A percentile compares a stretch with the other conserved stretches of the same genome.
Evolutionary conservation across 2,113 vertebrate genomes (phyloP).

Genomic region (Fukomys damarensis): DNA sequence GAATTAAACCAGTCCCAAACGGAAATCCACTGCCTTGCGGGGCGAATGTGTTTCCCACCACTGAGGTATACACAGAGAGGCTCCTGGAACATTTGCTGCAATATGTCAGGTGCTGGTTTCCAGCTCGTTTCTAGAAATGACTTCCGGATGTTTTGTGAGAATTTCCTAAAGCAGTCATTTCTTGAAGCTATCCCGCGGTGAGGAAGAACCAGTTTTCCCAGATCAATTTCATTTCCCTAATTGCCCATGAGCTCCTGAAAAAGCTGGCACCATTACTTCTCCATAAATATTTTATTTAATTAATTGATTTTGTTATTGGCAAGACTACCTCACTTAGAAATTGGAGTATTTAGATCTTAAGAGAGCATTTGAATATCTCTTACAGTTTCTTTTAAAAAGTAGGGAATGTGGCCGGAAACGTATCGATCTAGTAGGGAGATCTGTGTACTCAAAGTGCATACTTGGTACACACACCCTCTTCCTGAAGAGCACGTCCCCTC

Average conservation of each 20-base stretch:
- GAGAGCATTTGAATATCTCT: neutral
- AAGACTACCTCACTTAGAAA: neutral
- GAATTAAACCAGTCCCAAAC: neutral
- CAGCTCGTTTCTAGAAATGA: neutral
- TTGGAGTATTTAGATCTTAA: slow-evolving; percentile 1
- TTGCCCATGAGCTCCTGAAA: neutral
- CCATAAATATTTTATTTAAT: slow-evolving; percentile 38
- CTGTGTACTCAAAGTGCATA: neutral
- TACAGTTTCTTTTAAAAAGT: neutral
- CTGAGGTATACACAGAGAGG: neutral
- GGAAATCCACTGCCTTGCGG: neutral
- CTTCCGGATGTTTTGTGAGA: neutral
- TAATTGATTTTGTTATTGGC: slow-evolving; percentile 22
- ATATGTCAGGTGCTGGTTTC: neutral
- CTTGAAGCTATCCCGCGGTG: neutral
- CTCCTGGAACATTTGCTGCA: neutral
- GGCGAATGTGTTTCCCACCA: neutral
- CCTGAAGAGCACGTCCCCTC: neutral
- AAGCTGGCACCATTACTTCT: neutral
- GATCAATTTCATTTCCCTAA: neutral
- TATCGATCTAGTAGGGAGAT: neutral
- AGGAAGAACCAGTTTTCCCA: neutral
- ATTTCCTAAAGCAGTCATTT: neutral
- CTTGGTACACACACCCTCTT: neutral
- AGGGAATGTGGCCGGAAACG: neutral